Evolutionary conservation across 1,140 invertebrate genomes (phyloP), one percentile per base, ranked within the genome.

Genomic region (Berghia stephanieae): DNA sequence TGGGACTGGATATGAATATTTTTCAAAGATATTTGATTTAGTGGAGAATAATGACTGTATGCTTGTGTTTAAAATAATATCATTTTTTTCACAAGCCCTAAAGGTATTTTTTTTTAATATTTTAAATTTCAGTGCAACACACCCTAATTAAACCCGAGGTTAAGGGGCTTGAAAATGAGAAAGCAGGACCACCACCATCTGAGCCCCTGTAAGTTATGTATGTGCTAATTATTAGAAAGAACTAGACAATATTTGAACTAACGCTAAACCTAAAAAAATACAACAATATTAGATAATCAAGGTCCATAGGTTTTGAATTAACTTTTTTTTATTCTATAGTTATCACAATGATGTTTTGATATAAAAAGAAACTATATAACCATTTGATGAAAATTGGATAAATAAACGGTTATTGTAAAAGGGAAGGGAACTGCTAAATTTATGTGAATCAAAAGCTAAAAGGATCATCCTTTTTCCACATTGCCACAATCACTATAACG

Each of bases 111-210:
- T 24, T 27, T 52, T 38, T 71, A 34, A 21, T 49, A 69, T 69
- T n/a, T 27, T 21, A 49, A 21, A 55, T 81, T 83, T 42, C 80
- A 87, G 88, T 89, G 13, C 89, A 89, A 83, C 86, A 86, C 82
- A 84, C 86, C 13, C 78, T 90, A 31, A 82, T 89, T 27, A 88
- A 86, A 68, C 89, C 89, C 36, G 79, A 83, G 49, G 85, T 89
- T 8, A 86, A 86, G 79, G 89, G 89, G 49, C 57, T 90, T 18
- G 89, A 90, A 66, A 80, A 83, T 44, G 89, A 90, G 44, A 85
- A 84, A 40, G 82, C 82, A 18, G 87, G 84, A 31, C 84, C 85
- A 27, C 84, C 85, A 24, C 85, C 87, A n/a, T 77, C 83, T 79
- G 87, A 88, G 79, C 86, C 88, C 40, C 70, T 77, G 87, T 88